phyloP scores from a whole-genome alignment of 2,113 vertebrate genomes.

The Bombycilla garrulus region DNA sequence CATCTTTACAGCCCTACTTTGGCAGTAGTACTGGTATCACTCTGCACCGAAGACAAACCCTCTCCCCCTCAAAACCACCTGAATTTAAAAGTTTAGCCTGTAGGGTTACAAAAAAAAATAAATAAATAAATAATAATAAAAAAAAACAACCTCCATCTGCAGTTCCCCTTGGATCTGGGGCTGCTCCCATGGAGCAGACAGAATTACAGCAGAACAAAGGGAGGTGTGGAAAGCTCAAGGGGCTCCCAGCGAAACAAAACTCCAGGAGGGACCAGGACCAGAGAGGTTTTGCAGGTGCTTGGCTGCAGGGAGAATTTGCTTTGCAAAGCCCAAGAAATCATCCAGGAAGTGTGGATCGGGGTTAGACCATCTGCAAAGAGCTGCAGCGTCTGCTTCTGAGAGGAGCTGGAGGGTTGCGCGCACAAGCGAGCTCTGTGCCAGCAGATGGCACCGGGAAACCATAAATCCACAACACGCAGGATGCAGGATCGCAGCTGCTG shows the following conservation, averaged over 20 bases:
- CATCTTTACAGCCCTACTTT: neutral
- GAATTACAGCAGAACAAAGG: neutral
- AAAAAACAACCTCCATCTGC: neutral
- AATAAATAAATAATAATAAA: no score
- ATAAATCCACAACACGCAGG: neutral
- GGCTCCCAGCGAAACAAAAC: neutral
- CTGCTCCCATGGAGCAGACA: neutral
- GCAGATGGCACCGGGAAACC: slow-evolving; percentile 60
- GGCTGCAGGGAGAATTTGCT: neutral
- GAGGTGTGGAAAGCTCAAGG: neutral
- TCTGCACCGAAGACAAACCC: neutral
- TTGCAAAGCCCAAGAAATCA: neutral
- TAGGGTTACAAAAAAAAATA: no score
- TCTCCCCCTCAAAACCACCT: neutral
- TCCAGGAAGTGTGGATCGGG: neutral
- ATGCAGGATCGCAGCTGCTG: neutral
- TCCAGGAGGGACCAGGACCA: neutral
- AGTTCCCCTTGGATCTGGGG: neutral
- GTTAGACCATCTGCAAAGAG: neutral
- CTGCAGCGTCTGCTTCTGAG: neutral
- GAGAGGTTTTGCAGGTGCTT: neutral
- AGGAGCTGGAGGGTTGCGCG: neutral
- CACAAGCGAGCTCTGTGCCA: neutral
- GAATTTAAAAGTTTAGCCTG: neutral
- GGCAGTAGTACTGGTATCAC: neutral